Evolutionary conservation across 2,888 invertebrate species (phyloP), one percentile per base, ranked within the genome.

Genomic region (Yponomeuta cagnagella): DNA sequence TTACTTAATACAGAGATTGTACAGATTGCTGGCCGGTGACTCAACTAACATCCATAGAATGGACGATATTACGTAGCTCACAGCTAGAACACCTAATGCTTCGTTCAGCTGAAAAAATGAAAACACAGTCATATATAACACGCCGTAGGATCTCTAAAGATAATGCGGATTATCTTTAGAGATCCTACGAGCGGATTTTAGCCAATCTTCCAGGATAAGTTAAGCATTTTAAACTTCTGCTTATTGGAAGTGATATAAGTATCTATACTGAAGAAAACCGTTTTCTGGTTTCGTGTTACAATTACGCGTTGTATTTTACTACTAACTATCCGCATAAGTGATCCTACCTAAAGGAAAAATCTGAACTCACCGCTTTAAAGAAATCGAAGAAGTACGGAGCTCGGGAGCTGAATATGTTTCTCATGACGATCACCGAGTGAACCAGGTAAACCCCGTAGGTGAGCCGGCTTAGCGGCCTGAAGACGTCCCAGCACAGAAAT

Each of bases 391-490:
- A n/a, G 43, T 43, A 67, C 8, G 67, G 67, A n/a, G 33, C 43
- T 4, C 43, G 48, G n/a, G n/a, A 8, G 12, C 1, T 10, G 52
- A 37, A 69, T 9, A 69, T 15, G 48, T 48, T 37, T 9, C 30
- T 48, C n/a, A 69, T 23, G 30, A n/a, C 43, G 8, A 69, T 12
- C 9, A 69, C 0, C 9, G 69, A n/a, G n/a, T 69, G 69, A 5
- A 48, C 23, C 69, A 69, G 8, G 52, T 69, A 69, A 10, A 69
- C 69, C n/a, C 69, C 48, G 48, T 48, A 69, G 9, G 52, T 48
- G 2, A 69, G 69, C 12, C 69, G 48, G 52, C 52, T 52, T 10
- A 69, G 69, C 8, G 69, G 48, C 52, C 69, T 69, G 52, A 69
- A 69, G 9, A 69, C 12, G 30, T n/a, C 2, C 30, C 23, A 52